Evolutionary conservation across 2,888 invertebrate genomes (phyloP), one percentile per base, ranked within the genome.

Genomic region (Exocentrus adspersus): DNA sequence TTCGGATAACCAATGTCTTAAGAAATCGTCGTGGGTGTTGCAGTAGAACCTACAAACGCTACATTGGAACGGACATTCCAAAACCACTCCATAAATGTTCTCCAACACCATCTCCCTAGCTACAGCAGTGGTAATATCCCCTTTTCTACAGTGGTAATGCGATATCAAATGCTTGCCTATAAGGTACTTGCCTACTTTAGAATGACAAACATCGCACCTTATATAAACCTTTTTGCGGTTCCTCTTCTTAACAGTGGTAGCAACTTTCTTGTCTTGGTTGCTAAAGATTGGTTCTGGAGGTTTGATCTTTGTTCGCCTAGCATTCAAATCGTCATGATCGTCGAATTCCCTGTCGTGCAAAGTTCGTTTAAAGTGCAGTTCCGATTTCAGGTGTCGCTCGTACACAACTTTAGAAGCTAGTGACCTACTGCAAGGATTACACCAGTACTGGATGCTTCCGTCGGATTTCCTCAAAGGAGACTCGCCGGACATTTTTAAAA

Each of bases 91-190:
- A 67, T 87, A 87, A 77, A 94, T 93, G 79, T 95, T 90, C 56
- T 89, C 88, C 28, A 94, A 84, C 54, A 95, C 88, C 76, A 92
- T 86, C 54, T 86, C 84, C 65, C 87, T 86, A 7, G 87, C 85
- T 21, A 84, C 83, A 2, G 87, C 86, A 65, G 86, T 83, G 45
- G 85, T 83, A 53, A 88, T 87, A 62, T 86, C 86, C 65, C 90
- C 88, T 77, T 91, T 91, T 64, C 92, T 87, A 74, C 91, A 92
- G 81, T 95, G 95, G 79, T 91, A 93, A 79, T 92, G 92, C 0
- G 94, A 94, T 73, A 95, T 90, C 64, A 96, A 85, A 83, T 94
- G 94, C 78, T 94, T 93, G 37, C 94, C 93, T 84, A 93, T 89
- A 68, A 90, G 82, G 73, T 88, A 86, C 4, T 86, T 85, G 62